Conservation (phyloP, 1,140 invertebrate genomes). For the Dendroctonus ponderosae region DNA sequence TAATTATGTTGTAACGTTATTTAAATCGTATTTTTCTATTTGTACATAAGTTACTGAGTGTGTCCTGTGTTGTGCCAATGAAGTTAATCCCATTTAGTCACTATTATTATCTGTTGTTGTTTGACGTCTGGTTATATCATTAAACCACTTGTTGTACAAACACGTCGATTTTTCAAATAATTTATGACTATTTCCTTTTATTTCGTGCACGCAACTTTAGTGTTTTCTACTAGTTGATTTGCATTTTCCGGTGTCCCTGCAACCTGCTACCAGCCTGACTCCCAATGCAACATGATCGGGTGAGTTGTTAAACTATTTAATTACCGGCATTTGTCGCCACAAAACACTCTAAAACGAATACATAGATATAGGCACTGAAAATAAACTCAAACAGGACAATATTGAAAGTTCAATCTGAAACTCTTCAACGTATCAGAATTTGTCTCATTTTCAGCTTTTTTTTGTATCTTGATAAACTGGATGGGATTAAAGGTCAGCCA, state of each 20-base stretch:
- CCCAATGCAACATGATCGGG: constrained; percentile 32
- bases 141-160: constrained; percentile 42
- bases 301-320: constrained; percentile 16
- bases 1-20: constrained; percentile 36
- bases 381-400: too few species aligned
- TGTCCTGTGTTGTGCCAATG: constrained; percentile 38
- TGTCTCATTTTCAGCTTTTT: too few species aligned
- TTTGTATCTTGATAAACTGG: too few species aligned
- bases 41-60: constrained; percentile 36
- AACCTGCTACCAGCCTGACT: neutral
- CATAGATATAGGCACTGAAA: too few species aligned
- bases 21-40: constrained; percentile 39
- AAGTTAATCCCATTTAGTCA: constrained; percentile 31
- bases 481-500: too few species aligned
- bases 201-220: constrained; percentile 31
- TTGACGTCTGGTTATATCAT: constrained; percentile 38
- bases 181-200: constrained; percentile 31
- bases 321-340: too few species aligned
- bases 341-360: too few species aligned
- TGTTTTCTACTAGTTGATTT: constrained; percentile 22
- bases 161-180: constrained; percentile 30
- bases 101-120: constrained; percentile 26
- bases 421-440: too few species aligned
- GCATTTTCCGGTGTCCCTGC: constrained; percentile 10
- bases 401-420: too few species aligned